Percentiles rank a stretch among this genome's conserved stretches.
Conservation (phyloP, 2,113 vertebrate genomes). For the Chitala chitala region DNA sequence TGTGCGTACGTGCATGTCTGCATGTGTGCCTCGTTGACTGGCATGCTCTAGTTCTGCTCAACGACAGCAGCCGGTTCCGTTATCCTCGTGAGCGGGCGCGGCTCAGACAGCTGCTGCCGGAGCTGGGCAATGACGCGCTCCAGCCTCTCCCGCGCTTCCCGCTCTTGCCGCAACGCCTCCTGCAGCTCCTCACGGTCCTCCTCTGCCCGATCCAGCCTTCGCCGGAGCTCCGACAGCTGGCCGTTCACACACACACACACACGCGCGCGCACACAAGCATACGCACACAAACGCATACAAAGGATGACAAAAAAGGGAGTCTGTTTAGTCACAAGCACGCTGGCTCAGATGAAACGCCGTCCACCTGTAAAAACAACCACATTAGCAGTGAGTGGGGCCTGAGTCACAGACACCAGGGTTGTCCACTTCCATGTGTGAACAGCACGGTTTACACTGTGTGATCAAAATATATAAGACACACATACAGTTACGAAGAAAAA, state of each 20-base stretch:
- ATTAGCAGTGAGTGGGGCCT: constrained; percentile 28
- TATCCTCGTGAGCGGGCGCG: background rate
- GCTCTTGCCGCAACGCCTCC: constrained; percentile 74
- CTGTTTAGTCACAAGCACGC: background rate
- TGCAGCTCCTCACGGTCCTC: constrained; percentile 79
- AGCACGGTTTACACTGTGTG: too few relatives aligned
- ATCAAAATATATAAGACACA: too few relatives aligned
- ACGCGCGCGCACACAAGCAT: background rate
- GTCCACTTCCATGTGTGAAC: too few relatives aligned
- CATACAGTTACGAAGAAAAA: too few relatives aligned
- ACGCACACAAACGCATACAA: background rate
- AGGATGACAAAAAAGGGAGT: background rate
- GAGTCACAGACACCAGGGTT: background rate
- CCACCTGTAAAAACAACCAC: too few relatives aligned
- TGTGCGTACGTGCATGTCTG: background rate
- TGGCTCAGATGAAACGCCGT: background rate
- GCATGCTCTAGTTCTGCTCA: background rate
- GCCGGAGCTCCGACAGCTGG: constrained; percentile 74
- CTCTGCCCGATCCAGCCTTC: constrained; percentile 75
- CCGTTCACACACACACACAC: too few relatives aligned
- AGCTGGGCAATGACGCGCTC: constrained; percentile 78
- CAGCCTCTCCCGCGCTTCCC: constrained; percentile 74
- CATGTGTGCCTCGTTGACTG: background rate
- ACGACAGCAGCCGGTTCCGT: background rate
- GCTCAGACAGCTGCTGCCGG: constrained; percentile 72